Evolutionary conservation across 1,140 invertebrate genomes (phyloP).

Genomic region (Drosophila ercepeae): DNA sequence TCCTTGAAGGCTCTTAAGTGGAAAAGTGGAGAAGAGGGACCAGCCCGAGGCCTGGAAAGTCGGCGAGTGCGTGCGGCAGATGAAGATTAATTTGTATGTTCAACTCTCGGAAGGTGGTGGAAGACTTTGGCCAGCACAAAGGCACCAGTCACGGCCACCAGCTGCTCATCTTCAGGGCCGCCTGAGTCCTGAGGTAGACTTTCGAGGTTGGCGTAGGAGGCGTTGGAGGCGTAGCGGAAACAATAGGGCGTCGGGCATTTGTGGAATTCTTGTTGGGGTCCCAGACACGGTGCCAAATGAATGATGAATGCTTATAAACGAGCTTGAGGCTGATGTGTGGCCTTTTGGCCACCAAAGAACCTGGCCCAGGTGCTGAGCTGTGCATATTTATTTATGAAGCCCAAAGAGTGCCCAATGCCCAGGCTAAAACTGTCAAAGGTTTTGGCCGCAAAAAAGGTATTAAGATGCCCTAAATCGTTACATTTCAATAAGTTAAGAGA

Average conservation of each 20-base stretch:
- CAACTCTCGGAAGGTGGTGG: slow-evolving; percentile 56
- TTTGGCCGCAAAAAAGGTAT: not conserved
- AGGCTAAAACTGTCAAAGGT: not conserved
- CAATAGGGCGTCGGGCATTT: slow-evolving; percentile 54
- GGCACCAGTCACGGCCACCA: slow-evolving; percentile 38
- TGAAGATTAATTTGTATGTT: slow-evolving; percentile 77
- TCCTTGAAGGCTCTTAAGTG: slow-evolving; percentile 33
- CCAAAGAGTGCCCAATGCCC: not conserved
- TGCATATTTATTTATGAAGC: slow-evolving; percentile 32
- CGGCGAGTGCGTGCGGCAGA: slow-evolving; percentile 44
- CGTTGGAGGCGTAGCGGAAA: not conserved
- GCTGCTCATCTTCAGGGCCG: slow-evolving; percentile 12
- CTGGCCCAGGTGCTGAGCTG: slow-evolving; percentile 23
- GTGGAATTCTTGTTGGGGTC: slow-evolving; percentile 52
- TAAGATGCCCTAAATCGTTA: not conserved
- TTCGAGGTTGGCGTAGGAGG: too few species aligned
- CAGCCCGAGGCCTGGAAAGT: not conserved
- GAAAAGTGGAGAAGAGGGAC: slow-evolving; percentile 34
- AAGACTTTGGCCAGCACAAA: slow-evolving; percentile 33
- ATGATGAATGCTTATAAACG: slow-evolving; percentile 78
- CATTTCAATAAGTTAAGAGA: not conserved
- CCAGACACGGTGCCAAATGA: slow-evolving; percentile 62
- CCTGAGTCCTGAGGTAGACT: slow-evolving; percentile 43
- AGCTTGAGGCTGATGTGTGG: slow-evolving; percentile 58
- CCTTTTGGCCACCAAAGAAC: slow-evolving; percentile 53